A percentile compares a stretch with the other conserved stretches of the same genome.
Conservation (phyloP, 2,113 vertebrate species). For the Neotoma lepida region DNA sequence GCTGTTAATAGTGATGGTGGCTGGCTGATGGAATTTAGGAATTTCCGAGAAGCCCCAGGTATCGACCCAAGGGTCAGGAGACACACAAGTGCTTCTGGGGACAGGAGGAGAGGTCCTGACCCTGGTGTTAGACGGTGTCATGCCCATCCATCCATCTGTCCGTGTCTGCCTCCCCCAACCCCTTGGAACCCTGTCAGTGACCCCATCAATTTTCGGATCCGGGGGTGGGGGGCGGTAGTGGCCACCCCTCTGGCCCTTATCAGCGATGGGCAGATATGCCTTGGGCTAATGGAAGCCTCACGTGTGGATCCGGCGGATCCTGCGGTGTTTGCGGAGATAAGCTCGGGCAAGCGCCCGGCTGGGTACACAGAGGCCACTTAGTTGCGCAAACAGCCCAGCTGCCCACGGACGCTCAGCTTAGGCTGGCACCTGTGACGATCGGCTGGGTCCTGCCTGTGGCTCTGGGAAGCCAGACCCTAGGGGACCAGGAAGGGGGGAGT, state of each 20-base stretch:
- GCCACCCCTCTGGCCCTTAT: conserved; percentile 34
- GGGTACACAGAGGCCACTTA: conserved; percentile 73
- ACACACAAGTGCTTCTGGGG: not conserved
- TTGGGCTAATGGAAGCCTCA: conserved; percentile 2
- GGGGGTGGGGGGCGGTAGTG: not conserved
- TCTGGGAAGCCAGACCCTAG: not conserved
- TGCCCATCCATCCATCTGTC: not conserved
- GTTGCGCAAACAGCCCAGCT: conserved; percentile 66
- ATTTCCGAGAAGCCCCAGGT: not conserved
- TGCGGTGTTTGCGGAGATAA: conserved; percentile 69
- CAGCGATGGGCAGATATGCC: conserved; percentile 24
- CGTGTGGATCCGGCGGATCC: not conserved
- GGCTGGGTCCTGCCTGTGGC: not conserved
- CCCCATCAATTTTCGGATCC: not conserved
- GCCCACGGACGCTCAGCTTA: not conserved
- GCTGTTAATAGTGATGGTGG: not conserved
- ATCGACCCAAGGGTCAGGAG: not conserved
- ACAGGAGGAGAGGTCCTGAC: no score
- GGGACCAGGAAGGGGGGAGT: not conserved
- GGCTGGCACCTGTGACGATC: not conserved
- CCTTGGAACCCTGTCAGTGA: not conserved
- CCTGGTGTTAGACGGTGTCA: not conserved
- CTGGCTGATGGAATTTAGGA: not conserved
- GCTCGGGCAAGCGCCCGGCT: not conserved
- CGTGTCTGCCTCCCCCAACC: not conserved